phyloP scores from a whole-genome alignment of 2,797 vertebrate species.

The Channallabes apus region DNA sequence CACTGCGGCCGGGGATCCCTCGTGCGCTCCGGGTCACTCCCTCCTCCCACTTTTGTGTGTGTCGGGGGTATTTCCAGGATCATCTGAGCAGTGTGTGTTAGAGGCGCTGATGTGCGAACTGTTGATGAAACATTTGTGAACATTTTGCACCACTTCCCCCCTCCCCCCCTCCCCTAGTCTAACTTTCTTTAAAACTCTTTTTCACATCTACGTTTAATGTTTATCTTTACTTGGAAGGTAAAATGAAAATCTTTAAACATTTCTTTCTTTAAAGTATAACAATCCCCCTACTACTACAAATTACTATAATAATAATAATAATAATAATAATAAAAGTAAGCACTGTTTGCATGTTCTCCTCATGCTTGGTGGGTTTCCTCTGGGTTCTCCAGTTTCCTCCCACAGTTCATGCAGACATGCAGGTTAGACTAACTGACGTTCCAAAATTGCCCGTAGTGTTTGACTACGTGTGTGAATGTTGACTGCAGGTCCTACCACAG shows the following conservation, averaged over 20 bases:
- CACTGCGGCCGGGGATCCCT: neutral
- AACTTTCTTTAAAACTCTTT: neutral
- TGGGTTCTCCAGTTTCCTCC: too few species aligned
- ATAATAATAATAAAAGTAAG: too few species aligned
- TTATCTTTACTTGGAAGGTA: neutral
- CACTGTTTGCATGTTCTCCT: too few species aligned
- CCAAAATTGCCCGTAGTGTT: too few species aligned
- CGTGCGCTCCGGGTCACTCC: conserved; percentile 10
- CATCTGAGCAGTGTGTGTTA: neutral
- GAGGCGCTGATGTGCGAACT: neutral
- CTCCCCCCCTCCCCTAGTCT: neutral
- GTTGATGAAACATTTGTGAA: neutral
- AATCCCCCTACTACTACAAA: too few species aligned
- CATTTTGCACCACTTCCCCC: neutral
- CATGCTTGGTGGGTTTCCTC: too few species aligned
- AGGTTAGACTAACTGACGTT: too few species aligned
- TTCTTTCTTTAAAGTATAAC: neutral
- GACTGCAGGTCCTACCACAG: too few species aligned
- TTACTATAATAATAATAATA: too few species aligned
- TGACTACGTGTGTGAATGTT: too few species aligned
- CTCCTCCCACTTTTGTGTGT: neutral
- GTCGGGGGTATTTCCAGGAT: neutral
- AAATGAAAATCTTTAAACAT: neutral
- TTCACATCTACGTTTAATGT: neutral
- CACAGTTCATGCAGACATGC: too few species aligned